Percentiles rank a stretch among this genome's conserved stretches.
Evolutionary conservation across 2,888 invertebrate species (phyloP).

Genomic region (Rhopalosiphum nymphaeae): DNA sequence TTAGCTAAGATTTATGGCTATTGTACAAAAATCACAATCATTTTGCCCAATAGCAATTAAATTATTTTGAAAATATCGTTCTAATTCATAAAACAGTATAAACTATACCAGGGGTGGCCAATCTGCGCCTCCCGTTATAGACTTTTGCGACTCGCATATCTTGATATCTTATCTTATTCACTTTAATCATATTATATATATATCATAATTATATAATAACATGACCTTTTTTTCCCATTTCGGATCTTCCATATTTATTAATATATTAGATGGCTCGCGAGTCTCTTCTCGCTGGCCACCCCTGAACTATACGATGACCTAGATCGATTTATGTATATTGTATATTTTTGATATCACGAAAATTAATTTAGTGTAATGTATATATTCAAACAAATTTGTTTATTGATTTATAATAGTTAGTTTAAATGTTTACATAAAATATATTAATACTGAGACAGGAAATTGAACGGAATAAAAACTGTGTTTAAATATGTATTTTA

Average conservation of each 20-base stretch:
- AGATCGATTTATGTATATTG: background rate
- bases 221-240: too few relatives aligned
- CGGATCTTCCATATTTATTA: too few relatives aligned
- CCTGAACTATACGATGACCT: background rate
- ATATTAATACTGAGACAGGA: background rate
- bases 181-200: too few relatives aligned
- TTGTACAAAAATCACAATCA: too few relatives aligned
- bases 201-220: too few relatives aligned
- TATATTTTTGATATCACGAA: background rate
- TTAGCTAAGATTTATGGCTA: background rate
- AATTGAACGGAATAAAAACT: background rate
- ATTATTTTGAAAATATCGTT: background rate
- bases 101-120: too few relatives aligned
- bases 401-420: background rate
- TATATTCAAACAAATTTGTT: background rate
- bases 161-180: too few relatives aligned
- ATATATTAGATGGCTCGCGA: too few relatives aligned
- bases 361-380: background rate
- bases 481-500: too few relatives aligned
- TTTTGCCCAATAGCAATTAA: background rate
- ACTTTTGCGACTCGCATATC: too few relatives aligned
- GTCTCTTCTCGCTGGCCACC: too few relatives aligned
- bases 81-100: background rate
- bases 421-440: background rate
- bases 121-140: too few relatives aligned